Evolutionary conservation across 2,113 vertebrate species (phyloP).

Genomic region (Geococcyx californianus): DNA sequence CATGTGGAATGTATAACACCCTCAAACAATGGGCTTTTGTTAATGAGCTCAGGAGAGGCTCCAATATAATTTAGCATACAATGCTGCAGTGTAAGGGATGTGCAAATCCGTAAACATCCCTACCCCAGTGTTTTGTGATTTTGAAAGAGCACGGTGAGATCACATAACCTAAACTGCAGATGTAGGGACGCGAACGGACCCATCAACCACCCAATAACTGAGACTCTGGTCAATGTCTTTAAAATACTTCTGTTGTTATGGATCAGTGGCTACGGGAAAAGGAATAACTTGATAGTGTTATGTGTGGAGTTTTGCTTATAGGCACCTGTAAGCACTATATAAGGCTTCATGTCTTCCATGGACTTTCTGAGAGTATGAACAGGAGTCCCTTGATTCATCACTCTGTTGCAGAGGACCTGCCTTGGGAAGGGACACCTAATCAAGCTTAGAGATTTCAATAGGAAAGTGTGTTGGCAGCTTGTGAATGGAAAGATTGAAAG

Average conservation of each 20-base stretch:
- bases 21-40: slow-evolving; percentile 59
- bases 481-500: background rate
- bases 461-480: background rate
- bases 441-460: background rate
- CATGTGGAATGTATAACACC: background rate
- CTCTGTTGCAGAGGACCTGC: background rate
- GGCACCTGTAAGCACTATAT: background rate
- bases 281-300: fast-evolving
- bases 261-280: fast-evolving
- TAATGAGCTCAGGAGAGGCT: slow-evolving; percentile 11
- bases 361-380: background rate
- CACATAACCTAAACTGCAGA: background rate
- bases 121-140: background rate
- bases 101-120: background rate
- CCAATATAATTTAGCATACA: slow-evolving; percentile 46
- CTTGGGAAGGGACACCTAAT: background rate
- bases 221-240: background rate
- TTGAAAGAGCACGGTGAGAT: background rate
- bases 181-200: background rate
- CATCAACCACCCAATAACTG: background rate
- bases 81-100: slow-evolving; percentile 11
- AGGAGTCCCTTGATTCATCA: fast-evolving
- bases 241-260: background rate
- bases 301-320: background rate
- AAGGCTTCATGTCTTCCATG: background rate